Evolutionary conservation across 2,113 vertebrate species (phyloP), one percentile per base, ranked within the genome.

Genomic region (Oreocharis arfaki): DNA sequence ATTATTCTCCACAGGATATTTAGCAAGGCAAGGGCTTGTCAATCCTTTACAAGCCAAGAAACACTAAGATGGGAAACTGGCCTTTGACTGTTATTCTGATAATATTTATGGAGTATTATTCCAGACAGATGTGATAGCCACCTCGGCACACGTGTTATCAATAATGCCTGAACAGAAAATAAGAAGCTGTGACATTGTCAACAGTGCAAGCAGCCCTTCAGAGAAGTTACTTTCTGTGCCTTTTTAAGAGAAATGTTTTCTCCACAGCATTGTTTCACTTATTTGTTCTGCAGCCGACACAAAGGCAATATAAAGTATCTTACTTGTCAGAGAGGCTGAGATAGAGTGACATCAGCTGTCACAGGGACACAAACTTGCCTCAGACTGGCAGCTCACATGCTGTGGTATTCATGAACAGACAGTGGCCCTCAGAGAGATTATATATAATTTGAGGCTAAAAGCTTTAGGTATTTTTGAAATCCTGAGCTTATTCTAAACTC

Each of bases 1-100:
- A 61, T 87, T 82, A 37, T 71, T 33, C 57, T 84, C 49, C 70
- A 79, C 37, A 67, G 7, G n/a, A 18, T 59, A 63, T 37, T 92
- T 73, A 69, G 33, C 32, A 53, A 57, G 55, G 70, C 84, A 89
- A 94, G 64, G 76, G 42, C 21, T 15, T n/a, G 7, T 33, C 50
- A 70, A 14, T 64, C 56, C n/a, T 79, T 96, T 61, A 42, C 74
- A 82, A 76, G 84, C 74, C 93, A 93, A 96, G 61, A 93, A 87
- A 42, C 49, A 76, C 53, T 20, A 49, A 32, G 24, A 78, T 28
- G 56, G 60, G 49, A 76, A 95, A 79, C 23, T 70, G 82, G 64
- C 80, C 49, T 87, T 91, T 60, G 49, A 75, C 73, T 84, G 47
- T 67, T 65, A 39, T 50, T 83, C 46, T 79, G 87, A 69, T 74